phyloP scores from a whole-genome alignment of 2,888 invertebrate genomes.

The Metacarcinus magister region DNA sequence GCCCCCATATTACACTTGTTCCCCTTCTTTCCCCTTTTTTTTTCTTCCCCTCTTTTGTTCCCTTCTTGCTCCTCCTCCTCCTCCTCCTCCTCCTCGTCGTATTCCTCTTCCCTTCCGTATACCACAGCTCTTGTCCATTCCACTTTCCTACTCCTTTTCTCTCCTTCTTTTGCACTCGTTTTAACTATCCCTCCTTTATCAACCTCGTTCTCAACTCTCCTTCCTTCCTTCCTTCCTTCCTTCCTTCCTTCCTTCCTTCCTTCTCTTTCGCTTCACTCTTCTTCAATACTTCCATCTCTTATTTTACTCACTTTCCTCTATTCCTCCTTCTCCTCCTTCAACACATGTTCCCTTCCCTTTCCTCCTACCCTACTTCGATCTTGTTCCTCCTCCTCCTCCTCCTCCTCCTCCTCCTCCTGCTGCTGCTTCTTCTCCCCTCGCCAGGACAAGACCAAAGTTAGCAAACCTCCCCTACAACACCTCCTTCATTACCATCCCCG shows the following conservation, averaged over 20 bases:
- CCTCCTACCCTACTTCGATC: neutral
- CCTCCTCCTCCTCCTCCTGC: neutral
- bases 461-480: neutral
- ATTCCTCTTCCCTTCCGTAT: neutral
- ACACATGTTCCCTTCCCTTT: no score
- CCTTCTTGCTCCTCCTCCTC: neutral
- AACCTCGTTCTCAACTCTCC: neutral
- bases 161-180: neutral
- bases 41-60: neutral
- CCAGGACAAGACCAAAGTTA: neutral
- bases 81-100: neutral
- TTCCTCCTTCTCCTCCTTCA: no score
- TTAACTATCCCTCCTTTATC: neutral
- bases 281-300: no score
- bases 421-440: neutral
- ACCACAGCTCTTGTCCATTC: no score
- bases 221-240: neutral
- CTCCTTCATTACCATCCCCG: neutral
- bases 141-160: neutral
- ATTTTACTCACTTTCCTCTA: no score
- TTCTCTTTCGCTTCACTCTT: no score
- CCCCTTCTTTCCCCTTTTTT: neutral
- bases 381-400: neutral
- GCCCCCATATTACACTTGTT: neutral
- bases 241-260: no score